Evolutionary conservation across 2,888 invertebrate genomes (phyloP), one percentile per base, ranked within the genome.

Genomic region (Diaperis boleti): DNA sequence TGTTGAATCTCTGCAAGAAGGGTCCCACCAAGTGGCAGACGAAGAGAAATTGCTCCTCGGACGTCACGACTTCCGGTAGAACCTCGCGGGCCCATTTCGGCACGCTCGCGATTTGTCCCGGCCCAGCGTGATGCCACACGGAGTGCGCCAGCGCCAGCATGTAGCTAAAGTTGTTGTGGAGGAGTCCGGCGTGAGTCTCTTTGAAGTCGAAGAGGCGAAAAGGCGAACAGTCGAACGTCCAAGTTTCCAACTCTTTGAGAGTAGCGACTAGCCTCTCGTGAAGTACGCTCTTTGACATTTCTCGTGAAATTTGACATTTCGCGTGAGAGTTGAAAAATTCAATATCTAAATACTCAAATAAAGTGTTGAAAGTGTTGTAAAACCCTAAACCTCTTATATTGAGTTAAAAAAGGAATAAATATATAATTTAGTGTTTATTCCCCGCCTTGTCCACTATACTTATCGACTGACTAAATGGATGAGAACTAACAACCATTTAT

Each of bases 121-220:
- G 92, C 1, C 94, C 94, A 18, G 96, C 94, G 79, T 98, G 97
- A 79, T 97, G 96, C 92, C 96, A 97, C 10, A 96, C 89, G 0
- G 96, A 91, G 81, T 98, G 98, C 0, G 94, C 91, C 45, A 97
- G 83, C 0, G 96, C 96, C 64, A 98, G 82, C 70, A 94, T 89
- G 69, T 95, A 89, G 59, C 94, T 93, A 78, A 92, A 95, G 54
- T 89, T 90, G 73, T 93, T 92, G 77, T 96, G 95, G 56, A 95
- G 82, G 81, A 93, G 85, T 0, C 90, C 89, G 67, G 91, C 88
- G 67, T 90, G 90, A 0, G 92, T 92, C 1, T 87, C 87, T 68
- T 88, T 88, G 74, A 94, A 89, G 75, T 92, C 92, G 76, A 94
- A 94, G 69, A 95, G 81, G 74, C 92, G 89, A 77, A 95, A 92